Conservation (phyloP, 2,888 invertebrate species). For the Lepidochrysops patricia region DNA sequence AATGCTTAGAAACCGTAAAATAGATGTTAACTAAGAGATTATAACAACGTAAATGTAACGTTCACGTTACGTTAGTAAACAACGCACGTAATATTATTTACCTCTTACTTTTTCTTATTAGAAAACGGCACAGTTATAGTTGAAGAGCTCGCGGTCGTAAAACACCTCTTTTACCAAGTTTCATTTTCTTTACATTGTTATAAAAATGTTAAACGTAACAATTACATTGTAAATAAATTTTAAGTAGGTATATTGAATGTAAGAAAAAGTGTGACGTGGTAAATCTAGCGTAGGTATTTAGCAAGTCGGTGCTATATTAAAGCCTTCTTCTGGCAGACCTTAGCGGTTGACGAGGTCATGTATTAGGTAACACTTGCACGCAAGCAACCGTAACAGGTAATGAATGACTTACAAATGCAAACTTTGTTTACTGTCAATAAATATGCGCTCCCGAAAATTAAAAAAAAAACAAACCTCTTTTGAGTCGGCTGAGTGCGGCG, state of each 20-base stretch:
- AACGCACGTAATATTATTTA: neutral
- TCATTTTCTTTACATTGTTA: neutral
- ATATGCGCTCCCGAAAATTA: conserved; percentile 19
- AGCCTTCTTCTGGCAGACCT: conserved; percentile 23
- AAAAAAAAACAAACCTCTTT: conserved; percentile 50
- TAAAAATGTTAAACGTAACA: neutral
- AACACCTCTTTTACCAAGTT: neutral
- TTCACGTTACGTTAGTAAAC: conserved; percentile 4
- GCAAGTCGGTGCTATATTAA: conserved; percentile 13
- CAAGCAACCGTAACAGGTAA: conserved; percentile 53
- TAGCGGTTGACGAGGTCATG: conserved; percentile 40
- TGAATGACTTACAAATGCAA: conserved; percentile 60
- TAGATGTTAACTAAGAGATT: neutral
- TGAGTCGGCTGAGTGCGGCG: conserved; percentile 35
- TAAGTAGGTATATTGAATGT: neutral
- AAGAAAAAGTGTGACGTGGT: neutral
- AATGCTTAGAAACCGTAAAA: neutral
- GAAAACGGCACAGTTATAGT: neutral
- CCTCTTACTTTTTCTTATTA: conserved; percentile 3
- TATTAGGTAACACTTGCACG: conserved; percentile 48
- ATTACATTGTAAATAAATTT: neutral
- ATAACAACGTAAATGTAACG: neutral
- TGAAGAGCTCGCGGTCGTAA: neutral
- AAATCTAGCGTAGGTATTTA: neutral
- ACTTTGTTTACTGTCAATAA: conserved; percentile 24